Evolutionary conservation across 2,888 invertebrate genomes (phyloP).

Genomic region (Apotomis turbidana): DNA sequence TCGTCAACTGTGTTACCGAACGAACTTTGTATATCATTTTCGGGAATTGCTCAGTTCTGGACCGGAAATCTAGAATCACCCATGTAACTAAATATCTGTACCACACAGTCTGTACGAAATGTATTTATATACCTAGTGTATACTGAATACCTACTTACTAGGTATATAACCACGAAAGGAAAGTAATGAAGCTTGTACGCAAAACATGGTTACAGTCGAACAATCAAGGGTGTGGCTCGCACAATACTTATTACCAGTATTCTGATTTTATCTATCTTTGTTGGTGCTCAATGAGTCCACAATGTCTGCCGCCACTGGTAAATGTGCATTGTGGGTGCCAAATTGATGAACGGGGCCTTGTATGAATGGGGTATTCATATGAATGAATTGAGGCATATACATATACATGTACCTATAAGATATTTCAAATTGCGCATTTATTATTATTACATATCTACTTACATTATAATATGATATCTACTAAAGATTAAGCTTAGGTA

Average conservation of each 20-base stretch:
- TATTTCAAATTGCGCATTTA: background rate
- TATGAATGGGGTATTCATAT: slow-evolving; percentile 5
- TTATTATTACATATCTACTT: background rate
- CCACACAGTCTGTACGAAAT: no score
- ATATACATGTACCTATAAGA: no score
- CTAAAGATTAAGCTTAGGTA: no score
- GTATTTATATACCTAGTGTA: no score
- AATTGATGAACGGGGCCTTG: slow-evolving; percentile 10
- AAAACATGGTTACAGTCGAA: slow-evolving; percentile 33
- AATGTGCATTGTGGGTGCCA: slow-evolving; percentile 38
- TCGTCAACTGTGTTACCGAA: no score
- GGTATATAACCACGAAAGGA: slow-evolving; percentile 1
- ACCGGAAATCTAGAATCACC: no score
- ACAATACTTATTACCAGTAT: slow-evolving; percentile 34
- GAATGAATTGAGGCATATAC: slow-evolving; percentile 1
- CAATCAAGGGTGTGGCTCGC: slow-evolving; percentile 43
- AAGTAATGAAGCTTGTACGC: slow-evolving; percentile 40
- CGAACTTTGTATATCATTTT: no score
- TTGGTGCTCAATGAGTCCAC: slow-evolving; percentile 40
- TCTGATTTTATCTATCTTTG: slow-evolving; percentile 42
- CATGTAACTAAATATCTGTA: no score
- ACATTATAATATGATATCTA: no score
- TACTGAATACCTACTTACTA: background rate
- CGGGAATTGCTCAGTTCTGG: no score
- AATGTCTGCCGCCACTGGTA: slow-evolving; percentile 38